These are phyloP conservation scores for Cygnus buccinator DNA, from an alignment of 2,113 vertebrate genomes.

Conservation along the genomic window DNA sequence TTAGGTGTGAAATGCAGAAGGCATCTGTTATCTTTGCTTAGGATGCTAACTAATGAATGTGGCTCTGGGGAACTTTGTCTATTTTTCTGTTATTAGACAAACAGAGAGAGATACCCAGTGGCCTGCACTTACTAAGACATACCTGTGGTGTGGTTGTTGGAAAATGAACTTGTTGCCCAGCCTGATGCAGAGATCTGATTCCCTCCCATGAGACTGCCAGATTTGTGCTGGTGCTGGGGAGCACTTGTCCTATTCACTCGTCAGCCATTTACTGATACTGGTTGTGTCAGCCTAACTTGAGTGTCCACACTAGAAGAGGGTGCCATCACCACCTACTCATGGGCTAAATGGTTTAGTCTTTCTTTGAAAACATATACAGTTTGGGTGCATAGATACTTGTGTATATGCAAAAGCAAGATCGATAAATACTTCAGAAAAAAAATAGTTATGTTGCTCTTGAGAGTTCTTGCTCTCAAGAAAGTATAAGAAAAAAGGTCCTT, in stretches of 20 bases:
- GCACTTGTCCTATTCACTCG: accelerated
- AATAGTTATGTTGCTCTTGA: not conserved
- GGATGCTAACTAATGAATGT: not conserved
- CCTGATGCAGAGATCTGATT: not conserved
- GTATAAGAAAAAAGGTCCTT: not conserved
- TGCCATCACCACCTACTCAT: not conserved
- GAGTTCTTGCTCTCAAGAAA: not conserved
- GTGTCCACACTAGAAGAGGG: not conserved
- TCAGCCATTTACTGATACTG: not conserved
- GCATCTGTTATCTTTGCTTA: not conserved
- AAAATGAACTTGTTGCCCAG: not conserved
- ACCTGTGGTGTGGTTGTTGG: not conserved
- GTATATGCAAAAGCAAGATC: not conserved
- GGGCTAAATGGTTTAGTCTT: not conserved
- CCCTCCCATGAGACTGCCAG: not conserved
- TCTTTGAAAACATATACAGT: not conserved
- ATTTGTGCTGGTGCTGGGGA: not conserved
- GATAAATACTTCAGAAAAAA: not conserved
- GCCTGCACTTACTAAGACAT: not conserved
- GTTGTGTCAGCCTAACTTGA: not conserved
- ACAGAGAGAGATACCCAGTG: not conserved
- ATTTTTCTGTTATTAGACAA: not conserved
- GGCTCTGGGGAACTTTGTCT: not conserved
- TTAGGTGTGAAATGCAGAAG: not conserved
- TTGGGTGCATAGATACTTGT: not conserved